A percentile compares a stretch with the other conserved stretches of the same genome.
Conservation (phyloP, 2,888 invertebrate species). For the Brenthis daphne region DNA sequence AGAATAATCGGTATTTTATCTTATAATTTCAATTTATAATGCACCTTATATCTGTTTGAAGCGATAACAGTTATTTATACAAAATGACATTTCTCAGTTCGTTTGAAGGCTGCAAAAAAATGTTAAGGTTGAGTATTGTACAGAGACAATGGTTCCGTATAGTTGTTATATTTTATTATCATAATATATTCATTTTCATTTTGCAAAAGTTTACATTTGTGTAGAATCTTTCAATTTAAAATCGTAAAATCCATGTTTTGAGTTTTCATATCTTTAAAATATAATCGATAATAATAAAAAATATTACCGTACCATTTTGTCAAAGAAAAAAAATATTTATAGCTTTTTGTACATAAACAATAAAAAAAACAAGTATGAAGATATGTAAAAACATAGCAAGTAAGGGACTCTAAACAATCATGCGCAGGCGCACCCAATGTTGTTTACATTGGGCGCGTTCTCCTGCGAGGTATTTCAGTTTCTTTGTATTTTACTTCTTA, state of each 20-base stretch:
- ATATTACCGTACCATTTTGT: no score
- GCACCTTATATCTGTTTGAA: constrained; percentile 28
- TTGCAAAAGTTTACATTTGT: no score
- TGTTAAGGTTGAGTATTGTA: not conserved
- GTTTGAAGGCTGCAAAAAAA: constrained; percentile 38
- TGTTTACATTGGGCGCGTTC: no score
- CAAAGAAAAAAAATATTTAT: not conserved
- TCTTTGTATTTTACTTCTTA: constrained; percentile 52
- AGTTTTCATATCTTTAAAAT: no score
- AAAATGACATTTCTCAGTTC: constrained; percentile 32
- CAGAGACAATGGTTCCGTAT: constrained; percentile 21
- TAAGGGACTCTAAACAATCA: constrained; percentile 21
- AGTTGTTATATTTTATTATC: not conserved
- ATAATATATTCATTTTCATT: no score
- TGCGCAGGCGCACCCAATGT: constrained; percentile 43
- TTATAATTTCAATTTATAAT: constrained; percentile 36
- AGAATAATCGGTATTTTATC: constrained; percentile 37
- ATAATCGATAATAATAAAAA: no score
- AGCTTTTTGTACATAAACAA: not conserved
- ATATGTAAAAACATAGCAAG: no score
- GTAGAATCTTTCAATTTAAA: no score
- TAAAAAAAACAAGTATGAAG: constrained; percentile 17
- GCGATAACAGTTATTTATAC: constrained; percentile 37
- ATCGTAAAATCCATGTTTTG: no score
- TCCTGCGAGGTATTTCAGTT: constrained; percentile 47